Evolutionary conservation across 2,888 invertebrate genomes (phyloP).

Genomic region (Thera obeliscata): DNA sequence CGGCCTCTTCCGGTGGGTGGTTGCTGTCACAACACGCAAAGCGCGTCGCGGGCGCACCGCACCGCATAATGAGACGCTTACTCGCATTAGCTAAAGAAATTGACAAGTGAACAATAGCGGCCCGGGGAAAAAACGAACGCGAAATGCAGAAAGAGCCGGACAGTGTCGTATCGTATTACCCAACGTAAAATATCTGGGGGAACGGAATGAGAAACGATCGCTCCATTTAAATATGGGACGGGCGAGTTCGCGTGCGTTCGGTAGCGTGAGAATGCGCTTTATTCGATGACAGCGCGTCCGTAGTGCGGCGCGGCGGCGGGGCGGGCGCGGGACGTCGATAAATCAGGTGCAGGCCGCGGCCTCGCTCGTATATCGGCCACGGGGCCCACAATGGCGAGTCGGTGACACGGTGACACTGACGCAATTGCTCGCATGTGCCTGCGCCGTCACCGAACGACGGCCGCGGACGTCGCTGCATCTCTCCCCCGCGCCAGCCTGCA

Average conservation of each 20-base stretch:
- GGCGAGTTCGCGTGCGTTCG: constrained; percentile 81
- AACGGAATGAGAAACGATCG: constrained; percentile 83
- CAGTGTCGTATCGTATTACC: constrained; percentile 85
- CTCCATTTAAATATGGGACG: constrained; percentile 80
- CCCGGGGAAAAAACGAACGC: constrained; percentile 74
- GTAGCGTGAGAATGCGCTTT: constrained; percentile 84
- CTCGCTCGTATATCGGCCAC: constrained; percentile 68
- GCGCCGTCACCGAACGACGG: constrained; percentile 59
- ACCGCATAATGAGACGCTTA: constrained; percentile 84
- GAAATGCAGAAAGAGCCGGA: constrained; percentile 82
- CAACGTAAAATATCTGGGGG: constrained; percentile 84
- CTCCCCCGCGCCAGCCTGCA: constrained; percentile 45
- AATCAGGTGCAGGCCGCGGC: constrained; percentile 73
- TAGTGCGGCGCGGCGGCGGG: constrained; percentile 47
- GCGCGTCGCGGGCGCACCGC: constrained; percentile 81
- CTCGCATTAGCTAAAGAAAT: constrained; percentile 85
- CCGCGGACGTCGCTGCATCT: constrained; percentile 55
- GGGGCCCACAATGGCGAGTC: constrained; percentile 71
- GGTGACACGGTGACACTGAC: constrained; percentile 78
- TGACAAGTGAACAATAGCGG: constrained; percentile 84
- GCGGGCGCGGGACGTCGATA: constrained; percentile 72
- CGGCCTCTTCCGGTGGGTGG: constrained; percentile 84
- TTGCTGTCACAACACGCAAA: constrained; percentile 84
- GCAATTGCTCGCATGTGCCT: constrained; percentile 77
- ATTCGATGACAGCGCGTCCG: constrained; percentile 64